Base-by-base conservation (phyloP, 37 sponge, comb jelly and placozoan genomes). In the Geodia barretti region DNA sequence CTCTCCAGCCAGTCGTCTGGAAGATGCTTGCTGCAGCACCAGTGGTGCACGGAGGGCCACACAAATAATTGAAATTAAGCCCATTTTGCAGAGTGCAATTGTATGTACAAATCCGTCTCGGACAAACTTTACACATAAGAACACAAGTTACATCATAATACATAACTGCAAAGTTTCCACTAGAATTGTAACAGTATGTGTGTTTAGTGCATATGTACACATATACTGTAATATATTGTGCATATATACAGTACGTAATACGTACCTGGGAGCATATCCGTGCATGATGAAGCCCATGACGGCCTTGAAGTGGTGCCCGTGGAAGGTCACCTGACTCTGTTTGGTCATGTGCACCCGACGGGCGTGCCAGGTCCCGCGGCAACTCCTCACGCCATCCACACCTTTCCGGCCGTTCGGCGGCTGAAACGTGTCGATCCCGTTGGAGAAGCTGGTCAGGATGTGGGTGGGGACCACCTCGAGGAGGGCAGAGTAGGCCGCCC, bases 1-100 rank as follows among this genome's bases (percentile, higher is more conserved):
- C 97, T 62, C 84, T 96, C 97, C 79, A 96, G 80, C 97, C 97
- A 96, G 60, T 96, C 97, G 66, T 96, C 97, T 37, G 91, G 90
- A 3, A 96, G 82, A 39, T 90, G 94, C 60, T 90, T 92, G 76
- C 97, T 94, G 40, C 35, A 39, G 41, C n/a, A n/a, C n/a, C n/a
- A n/a, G n/a, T n/a, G n/a, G n/a, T 20, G 33, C 30, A 66, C 67
- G 33, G 32, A 66, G 14, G 20, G 32, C 1, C 28, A 66, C 67
- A 66, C 67, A 66, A 9, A 24, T 32, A 17, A 30, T 34, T 14
- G 33, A 11, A 17, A 14, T 34, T 32, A 66, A 9, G 33, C 67
- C 25, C 67, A 24, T 32, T 34, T 32, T 34, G 32, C 30, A 11
- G 33, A 11, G 33, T 20, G 33, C 64, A 64, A 3, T 30, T 30